Conservation (phyloP, 2,113 vertebrate genomes). For the Genyomyrus donnyi region DNA sequence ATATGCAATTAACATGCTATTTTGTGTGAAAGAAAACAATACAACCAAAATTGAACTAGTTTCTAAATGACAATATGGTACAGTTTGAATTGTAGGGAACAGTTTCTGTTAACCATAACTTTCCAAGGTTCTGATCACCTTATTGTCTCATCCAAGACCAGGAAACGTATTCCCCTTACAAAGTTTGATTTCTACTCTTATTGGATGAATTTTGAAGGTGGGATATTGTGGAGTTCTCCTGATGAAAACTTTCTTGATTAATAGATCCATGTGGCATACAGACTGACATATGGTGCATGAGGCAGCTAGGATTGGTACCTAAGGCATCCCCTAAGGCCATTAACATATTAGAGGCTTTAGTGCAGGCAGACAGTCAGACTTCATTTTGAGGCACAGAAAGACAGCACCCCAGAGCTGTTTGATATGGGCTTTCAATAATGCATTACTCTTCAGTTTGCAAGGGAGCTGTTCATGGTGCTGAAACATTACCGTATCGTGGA, state of each 20-base stretch:
- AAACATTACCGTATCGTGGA: conserved; percentile 46
- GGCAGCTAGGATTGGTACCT: conserved; percentile 94
- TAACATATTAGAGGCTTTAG: conserved; percentile 98
- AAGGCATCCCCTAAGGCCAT: conserved; percentile 94
- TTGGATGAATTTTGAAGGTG: conserved; percentile 21
- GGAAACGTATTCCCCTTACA: background rate
- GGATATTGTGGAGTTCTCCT: conserved; percentile 50
- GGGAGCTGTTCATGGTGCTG: conserved; percentile 69
- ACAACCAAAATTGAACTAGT: background rate
- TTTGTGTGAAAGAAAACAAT: background rate
- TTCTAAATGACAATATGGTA: background rate
- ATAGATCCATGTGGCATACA: conserved; percentile 95
- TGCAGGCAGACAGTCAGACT: conserved; percentile 79
- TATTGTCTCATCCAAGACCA: background rate
- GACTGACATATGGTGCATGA: conserved; percentile 97
- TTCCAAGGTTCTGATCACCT: background rate
- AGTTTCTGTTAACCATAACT: background rate
- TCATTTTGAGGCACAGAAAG: conserved; percentile 68
- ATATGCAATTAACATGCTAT: background rate
- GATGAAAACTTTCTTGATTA: conserved; percentile 79
- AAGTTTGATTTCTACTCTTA: background rate
- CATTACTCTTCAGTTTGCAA: conserved; percentile 62
- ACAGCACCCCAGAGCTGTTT: conserved; percentile 78
- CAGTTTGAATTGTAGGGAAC: too few relatives aligned
- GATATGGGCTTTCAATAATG: conserved; percentile 84